Evolutionary conservation across 1,140 invertebrate species (phyloP).

Genomic region (Macrosteles quadrilineatus): DNA sequence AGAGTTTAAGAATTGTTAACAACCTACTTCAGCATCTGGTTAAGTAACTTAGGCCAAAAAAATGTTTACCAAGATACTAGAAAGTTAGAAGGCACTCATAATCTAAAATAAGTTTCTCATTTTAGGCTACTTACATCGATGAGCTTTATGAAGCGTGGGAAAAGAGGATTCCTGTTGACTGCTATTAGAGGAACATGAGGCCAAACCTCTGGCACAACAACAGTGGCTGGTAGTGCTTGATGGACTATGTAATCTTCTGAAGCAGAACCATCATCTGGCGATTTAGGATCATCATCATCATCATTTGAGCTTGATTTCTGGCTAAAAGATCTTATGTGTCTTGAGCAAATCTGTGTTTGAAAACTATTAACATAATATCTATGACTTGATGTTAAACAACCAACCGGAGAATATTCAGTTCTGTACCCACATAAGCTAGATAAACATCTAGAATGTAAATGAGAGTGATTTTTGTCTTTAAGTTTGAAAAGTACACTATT

Average conservation of each 20-base stretch:
- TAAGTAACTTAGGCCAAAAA: no score
- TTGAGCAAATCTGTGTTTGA: not conserved
- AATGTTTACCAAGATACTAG: no score
- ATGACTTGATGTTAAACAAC: no score
- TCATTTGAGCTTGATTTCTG: not conserved
- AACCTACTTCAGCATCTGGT: no score
- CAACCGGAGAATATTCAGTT: no score
- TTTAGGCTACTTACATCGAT: conserved; percentile 74
- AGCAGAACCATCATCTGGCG: not conserved
- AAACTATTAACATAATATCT: no score
- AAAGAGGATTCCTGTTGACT: conserved; percentile 92
- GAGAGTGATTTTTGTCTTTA: not conserved
- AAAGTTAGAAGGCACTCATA: no score
- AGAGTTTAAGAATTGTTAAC: no score
- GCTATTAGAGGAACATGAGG: conserved; percentile 95
- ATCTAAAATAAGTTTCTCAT: no score
- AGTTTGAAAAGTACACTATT: not conserved
- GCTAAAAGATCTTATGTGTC: not conserved
- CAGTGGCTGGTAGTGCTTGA: conserved; percentile 70
- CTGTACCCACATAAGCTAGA: not conserved
- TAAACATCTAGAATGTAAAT: not conserved
- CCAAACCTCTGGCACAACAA: conserved; percentile 96
- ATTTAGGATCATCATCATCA: not conserved
- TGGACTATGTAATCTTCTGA: conserved; percentile 19
- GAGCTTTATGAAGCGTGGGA: conserved; percentile 97